These are phyloP conservation scores for Chalcis sispes DNA, from an alignment of 2,888 invertebrate species.

Conservation along the genomic window DNA sequence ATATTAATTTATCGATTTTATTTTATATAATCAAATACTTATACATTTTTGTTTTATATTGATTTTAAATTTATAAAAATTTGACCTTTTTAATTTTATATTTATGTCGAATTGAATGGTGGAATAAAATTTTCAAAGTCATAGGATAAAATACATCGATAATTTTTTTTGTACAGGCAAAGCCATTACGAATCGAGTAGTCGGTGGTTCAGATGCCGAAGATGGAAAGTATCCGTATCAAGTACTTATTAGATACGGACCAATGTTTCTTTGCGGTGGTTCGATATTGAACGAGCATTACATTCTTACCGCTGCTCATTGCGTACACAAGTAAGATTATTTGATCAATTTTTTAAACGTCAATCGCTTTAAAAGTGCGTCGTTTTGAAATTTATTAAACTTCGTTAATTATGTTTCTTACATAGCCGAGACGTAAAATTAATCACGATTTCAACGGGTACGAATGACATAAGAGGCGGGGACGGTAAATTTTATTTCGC, in stretches of 20 bases:
- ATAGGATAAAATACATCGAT: background rate
- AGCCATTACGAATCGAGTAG: background rate
- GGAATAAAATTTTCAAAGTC: background rate
- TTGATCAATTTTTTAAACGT: background rate
- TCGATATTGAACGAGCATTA: slow-evolving; percentile 1
- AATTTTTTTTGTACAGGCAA: background rate
- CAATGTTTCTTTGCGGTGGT: slow-evolving; percentile 1
- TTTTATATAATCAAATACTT: background rate
- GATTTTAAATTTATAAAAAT: background rate
- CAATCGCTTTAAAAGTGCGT: no score
- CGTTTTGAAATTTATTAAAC: background rate
- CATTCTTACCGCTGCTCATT: slow-evolving; percentile 14
- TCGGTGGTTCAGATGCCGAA: background rate
- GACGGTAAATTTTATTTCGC: background rate
- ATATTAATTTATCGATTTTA: background rate
- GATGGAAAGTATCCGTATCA: slow-evolving; percentile 21
- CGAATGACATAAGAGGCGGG: background rate
- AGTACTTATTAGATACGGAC: background rate
- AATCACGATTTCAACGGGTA: slow-evolving; percentile 4
- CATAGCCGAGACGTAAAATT: background rate
- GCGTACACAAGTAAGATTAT: background rate
- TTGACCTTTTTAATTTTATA: background rate
- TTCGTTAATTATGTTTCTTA: background rate
- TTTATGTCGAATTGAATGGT: background rate
- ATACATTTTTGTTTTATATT: background rate